These are phyloP conservation scores for Drosophila algonquin DNA, from an alignment of 2,888 invertebrate genomes.

Conservation along the genomic window DNA sequence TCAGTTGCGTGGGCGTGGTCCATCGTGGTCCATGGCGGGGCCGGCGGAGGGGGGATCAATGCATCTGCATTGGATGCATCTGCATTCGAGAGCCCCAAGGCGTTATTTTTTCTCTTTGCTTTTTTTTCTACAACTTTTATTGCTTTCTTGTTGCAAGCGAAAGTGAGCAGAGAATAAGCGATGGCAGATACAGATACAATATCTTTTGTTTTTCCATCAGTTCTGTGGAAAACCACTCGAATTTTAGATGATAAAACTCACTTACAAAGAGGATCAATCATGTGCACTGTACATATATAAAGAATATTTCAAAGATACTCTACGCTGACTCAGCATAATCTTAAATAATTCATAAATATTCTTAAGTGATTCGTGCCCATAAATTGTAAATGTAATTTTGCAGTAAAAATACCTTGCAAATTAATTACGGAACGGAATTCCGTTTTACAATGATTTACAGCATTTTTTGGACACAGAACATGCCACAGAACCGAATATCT, in stretches of 20 bases:
- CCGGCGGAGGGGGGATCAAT: neutral
- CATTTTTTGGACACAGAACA: neutral
- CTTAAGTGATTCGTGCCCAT: neutral
- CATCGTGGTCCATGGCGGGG: neutral
- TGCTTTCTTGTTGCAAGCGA: constrained; percentile 32
- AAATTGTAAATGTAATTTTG: neutral
- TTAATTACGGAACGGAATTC: neutral
- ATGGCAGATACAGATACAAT: constrained; percentile 16
- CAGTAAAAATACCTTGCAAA: neutral
- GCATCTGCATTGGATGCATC: constrained; percentile 4
- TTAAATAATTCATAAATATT: neutral
- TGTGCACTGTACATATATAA: too few relatives aligned
- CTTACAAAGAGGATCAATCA: too few relatives aligned
- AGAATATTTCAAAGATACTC: too few relatives aligned
- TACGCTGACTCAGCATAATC: neutral
- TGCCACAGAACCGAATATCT: neutral
- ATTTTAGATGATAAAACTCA: too few relatives aligned
- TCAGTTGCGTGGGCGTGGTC: constrained; percentile 65
- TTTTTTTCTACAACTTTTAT: constrained; percentile 31
- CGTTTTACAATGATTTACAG: neutral
- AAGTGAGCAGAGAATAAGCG: constrained; percentile 23
- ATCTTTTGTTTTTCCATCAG: too few relatives aligned
- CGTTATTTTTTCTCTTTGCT: constrained; percentile 21
- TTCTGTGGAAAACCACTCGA: too few relatives aligned
- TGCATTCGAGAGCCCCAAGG: constrained; percentile 16